phyloP scores from a whole-genome alignment of 2,113 vertebrate species.

The Poicephalus meyeri region DNA sequence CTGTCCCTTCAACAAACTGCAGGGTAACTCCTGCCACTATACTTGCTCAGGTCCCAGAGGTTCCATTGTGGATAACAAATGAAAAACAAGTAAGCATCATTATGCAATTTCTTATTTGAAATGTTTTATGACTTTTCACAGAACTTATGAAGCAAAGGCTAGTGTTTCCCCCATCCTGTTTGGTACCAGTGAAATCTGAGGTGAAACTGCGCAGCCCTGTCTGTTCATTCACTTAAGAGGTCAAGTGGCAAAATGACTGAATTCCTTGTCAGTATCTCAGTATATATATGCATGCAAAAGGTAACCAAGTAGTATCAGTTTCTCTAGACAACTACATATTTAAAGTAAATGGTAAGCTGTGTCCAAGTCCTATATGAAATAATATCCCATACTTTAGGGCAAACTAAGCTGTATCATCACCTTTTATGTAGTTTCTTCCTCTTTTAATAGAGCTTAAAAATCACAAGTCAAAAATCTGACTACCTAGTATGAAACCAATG shows the following conservation, averaged over 20 bases:
- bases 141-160: background rate
- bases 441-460: background rate
- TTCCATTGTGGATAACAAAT: background rate
- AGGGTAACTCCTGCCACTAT: background rate
- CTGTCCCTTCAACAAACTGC: background rate
- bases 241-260: background rate
- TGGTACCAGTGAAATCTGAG: background rate
- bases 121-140: background rate
- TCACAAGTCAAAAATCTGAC: background rate
- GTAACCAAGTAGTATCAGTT: background rate
- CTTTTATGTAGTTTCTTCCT: background rate
- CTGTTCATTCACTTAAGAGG: background rate
- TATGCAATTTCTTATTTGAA: background rate
- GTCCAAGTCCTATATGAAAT: background rate
- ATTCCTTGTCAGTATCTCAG: background rate
- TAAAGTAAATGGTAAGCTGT: background rate
- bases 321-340: background rate
- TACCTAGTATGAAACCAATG: background rate
- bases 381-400: background rate
- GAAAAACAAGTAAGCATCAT: background rate
- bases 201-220: background rate
- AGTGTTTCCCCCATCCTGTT: background rate
- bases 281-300: background rate
- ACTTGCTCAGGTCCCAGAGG: background rate
- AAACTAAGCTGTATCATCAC: background rate